Evolutionary conservation across 2,888 invertebrate genomes (phyloP).

Genomic region (Tetranychus piercei): DNA sequence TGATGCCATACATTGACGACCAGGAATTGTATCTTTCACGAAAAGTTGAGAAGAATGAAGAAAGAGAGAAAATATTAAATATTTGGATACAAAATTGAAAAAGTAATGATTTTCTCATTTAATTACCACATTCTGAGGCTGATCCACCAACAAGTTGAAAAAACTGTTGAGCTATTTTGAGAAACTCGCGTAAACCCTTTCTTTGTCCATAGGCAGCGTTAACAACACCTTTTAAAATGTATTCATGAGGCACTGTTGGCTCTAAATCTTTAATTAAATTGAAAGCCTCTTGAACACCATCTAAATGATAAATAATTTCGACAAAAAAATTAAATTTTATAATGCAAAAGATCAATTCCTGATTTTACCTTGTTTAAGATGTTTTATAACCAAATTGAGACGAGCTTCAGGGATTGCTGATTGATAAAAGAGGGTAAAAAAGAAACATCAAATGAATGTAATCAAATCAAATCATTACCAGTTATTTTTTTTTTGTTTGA

Average conservation of each 20-base stretch:
- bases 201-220: constrained; percentile 84
- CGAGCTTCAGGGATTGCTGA: constrained; percentile 80
- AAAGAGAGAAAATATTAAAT: not conserved
- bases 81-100: not conserved
- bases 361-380: constrained; percentile 50
- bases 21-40: constrained; percentile 57
- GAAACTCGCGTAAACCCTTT: constrained; percentile 74
- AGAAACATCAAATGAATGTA: not conserved
- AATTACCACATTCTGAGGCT: constrained; percentile 60
- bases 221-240: constrained; percentile 86
- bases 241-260: constrained; percentile 82
- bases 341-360: not conserved
- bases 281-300: constrained; percentile 71
- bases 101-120: not conserved
- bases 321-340: not conserved
- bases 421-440: not conserved
- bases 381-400: constrained; percentile 81
- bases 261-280: constrained; percentile 73
- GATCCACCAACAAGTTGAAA: constrained; percentile 91
- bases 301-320: constrained; percentile 18
- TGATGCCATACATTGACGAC: constrained; percentile 94
- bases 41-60: constrained; percentile 16
- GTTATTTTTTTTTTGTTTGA: not conserved
- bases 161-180: constrained; percentile 86
- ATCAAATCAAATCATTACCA: not conserved